A percentile compares a stretch with the other conserved stretches of the same genome.
Evolutionary conservation across 1,140 invertebrate species (phyloP).

Genomic region (Alviniconcha marisindica): DNA sequence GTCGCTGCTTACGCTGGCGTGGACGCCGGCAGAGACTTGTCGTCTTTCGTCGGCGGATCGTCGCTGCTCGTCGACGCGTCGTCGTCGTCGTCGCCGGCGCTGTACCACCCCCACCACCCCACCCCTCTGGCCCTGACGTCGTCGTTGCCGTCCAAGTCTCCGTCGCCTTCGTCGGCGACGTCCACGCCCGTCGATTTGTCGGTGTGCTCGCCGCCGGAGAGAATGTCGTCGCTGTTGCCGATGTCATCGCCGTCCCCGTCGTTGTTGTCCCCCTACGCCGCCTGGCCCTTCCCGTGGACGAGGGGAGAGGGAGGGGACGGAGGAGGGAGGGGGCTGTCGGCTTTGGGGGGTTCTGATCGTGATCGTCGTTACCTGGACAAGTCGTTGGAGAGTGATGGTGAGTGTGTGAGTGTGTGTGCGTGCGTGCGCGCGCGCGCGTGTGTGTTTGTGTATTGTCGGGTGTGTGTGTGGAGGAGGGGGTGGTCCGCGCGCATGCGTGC

Average conservation of each 20-base stretch:
- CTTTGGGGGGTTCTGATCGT: not conserved
- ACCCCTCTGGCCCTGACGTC: not conserved
- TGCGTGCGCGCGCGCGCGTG: no score
- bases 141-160: not conserved
- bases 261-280: not conserved
- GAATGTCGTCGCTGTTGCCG: not conserved
- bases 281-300: not conserved
- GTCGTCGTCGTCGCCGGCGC: not conserved
- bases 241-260: not conserved
- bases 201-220: not conserved
- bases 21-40: not conserved
- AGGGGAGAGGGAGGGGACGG: not conserved
- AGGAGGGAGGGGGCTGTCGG: not conserved
- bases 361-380: not conserved
- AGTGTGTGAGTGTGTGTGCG: not conserved
- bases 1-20: not conserved
- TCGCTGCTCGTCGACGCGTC: not conserved
- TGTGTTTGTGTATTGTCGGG: no score
- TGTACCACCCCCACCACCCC: not conserved
- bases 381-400: constrained; percentile 9
- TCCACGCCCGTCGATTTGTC: not conserved
- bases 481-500: not conserved
- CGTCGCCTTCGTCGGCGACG: not conserved
- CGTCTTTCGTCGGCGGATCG: not conserved
- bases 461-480: no score